Evolutionary conservation across 92 coral and sea anemone species (phyloP), one percentile per base, ranked within the genome.

Genomic region (Actinernus sp.): DNA sequence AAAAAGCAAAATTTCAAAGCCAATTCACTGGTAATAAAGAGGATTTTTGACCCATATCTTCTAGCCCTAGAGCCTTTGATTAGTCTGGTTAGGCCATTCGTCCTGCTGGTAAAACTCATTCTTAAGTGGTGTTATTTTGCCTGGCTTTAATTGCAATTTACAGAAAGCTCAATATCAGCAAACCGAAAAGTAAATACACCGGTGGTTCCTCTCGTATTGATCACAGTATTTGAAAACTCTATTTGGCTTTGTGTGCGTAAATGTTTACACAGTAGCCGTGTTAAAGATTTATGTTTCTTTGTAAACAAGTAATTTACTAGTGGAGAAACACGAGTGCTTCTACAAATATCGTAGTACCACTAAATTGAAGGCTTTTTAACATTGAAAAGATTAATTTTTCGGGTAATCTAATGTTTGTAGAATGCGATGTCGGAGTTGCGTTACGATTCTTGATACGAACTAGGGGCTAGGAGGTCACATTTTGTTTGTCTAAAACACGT

Each of bases 231-330:
- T 63, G 76, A 49, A 62, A 60, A 65, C 68, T 31, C 92, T 74
- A 71, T 86, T 86, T 82, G 65, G 76, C 37, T 74, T 71, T 70
- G 85, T 83, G 68, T 76, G 55, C 70, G 78, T 62, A 65, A 70
- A 87, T 87, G 90, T 74, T 90, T 90, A 90, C 73, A 68, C 83
- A 74, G 61, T 85, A 53, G 72, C 53, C 61, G 67, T 81, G 89
- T 75, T 75, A 76, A 78, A 86, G 89, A 80, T 71, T 86, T 88
- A 90, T 90, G 78, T 64, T 65, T 90, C 73, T 63, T 41, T 66
- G 89, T 86, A 90, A 89, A 81, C 92, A 90, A 75, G 81, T 83
- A 81, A 68, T 64, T 78, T 33, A 65, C 57, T 37, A 53, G 25
- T 46, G 79, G 30, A 45, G 22, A 64, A 67, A 64, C 55, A 37